Percentiles rank a stretch among this genome's conserved stretches.
Conservation (phyloP, 2,113 vertebrate genomes). For the Xiphophorus hellerii region DNA sequence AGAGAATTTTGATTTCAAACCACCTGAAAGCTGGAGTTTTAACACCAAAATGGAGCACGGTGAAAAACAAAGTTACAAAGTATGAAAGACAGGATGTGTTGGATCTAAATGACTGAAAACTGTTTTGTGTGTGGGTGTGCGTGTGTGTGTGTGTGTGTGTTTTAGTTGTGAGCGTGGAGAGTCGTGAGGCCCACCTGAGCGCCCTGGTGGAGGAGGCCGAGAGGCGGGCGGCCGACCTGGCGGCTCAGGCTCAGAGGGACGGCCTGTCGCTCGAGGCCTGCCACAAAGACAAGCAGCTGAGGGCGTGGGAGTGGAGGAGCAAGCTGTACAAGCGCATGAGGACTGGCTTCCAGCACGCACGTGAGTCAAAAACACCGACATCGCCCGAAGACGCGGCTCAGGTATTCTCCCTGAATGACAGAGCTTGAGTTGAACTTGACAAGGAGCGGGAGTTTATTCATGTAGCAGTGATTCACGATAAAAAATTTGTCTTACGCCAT, state of each 20-base stretch:
- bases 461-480: too few relatives aligned
- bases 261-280: constrained; percentile 82
- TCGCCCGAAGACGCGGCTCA: too few relatives aligned
- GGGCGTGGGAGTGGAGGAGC: constrained; percentile 93
- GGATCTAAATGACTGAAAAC: neutral
- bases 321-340: constrained; percentile 94
- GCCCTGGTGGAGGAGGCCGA: constrained; percentile 89
- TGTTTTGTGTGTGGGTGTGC: neutral
- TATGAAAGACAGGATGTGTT: neutral
- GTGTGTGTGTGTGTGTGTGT: neutral
- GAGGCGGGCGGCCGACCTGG: constrained; percentile 84
- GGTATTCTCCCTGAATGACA: too few relatives aligned
- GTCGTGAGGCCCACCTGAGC: constrained; percentile 85
- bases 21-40: too few relatives aligned
- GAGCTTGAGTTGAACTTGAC: too few relatives aligned
- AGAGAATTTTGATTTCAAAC: too few relatives aligned
- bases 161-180: constrained; percentile 86
- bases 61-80: neutral
- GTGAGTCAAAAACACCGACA: constrained; percentile 71
- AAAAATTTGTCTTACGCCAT: too few relatives aligned
- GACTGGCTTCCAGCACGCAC: constrained; percentile 88
- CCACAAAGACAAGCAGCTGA: constrained; percentile 90
- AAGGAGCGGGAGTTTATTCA: too few relatives aligned
- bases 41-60: too few relatives aligned
- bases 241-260: constrained; percentile 83